phyloP scores from a whole-genome alignment of 2,888 invertebrate species.

The Bugula neritina region DNA sequence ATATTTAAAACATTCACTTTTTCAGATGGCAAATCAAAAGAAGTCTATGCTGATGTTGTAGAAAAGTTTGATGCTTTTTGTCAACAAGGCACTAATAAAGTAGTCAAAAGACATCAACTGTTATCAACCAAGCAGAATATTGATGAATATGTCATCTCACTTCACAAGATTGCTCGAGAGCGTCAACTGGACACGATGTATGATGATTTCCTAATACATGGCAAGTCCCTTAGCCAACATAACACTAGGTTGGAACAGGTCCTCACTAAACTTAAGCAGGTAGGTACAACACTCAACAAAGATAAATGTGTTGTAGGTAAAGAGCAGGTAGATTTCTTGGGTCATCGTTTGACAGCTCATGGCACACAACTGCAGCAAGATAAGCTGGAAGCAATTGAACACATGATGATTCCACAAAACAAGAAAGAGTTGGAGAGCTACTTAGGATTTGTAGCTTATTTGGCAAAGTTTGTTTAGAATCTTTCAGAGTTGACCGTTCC shows the following conservation, averaged over 20 bases:
- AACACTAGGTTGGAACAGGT: constrained; percentile 31
- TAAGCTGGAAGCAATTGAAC: constrained; percentile 32
- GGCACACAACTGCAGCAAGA: constrained; percentile 31
- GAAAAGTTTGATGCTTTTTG: too few species aligned
- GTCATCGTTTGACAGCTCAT: constrained; percentile 31
- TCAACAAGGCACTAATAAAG: too few species aligned
- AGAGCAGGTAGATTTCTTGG: constrained; percentile 31
- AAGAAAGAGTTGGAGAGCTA: constrained; percentile 29
- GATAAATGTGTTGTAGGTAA: constrained; percentile 30
- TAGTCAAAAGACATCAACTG: too few species aligned
- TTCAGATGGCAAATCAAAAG: too few species aligned
- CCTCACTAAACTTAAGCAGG: constrained; percentile 29
- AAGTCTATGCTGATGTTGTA: too few species aligned
- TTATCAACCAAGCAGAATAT: too few species aligned
- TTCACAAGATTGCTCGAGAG: too few species aligned
- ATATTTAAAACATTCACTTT: too few species aligned
- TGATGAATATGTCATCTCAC: too few species aligned
- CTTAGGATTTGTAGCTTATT: constrained; percentile 32
- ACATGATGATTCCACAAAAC: constrained; percentile 32
- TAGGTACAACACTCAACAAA: constrained; percentile 32
- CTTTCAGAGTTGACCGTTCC: constrained; percentile 32
- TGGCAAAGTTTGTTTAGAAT: constrained; percentile 32
- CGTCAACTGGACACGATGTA: too few species aligned
- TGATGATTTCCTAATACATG: constrained; percentile 33
- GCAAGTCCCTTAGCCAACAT: constrained; percentile 31